These are phyloP conservation scores for Elgaria multicarinata DNA, from an alignment of 2,113 vertebrate genomes.

Conservation along the genomic window DNA sequence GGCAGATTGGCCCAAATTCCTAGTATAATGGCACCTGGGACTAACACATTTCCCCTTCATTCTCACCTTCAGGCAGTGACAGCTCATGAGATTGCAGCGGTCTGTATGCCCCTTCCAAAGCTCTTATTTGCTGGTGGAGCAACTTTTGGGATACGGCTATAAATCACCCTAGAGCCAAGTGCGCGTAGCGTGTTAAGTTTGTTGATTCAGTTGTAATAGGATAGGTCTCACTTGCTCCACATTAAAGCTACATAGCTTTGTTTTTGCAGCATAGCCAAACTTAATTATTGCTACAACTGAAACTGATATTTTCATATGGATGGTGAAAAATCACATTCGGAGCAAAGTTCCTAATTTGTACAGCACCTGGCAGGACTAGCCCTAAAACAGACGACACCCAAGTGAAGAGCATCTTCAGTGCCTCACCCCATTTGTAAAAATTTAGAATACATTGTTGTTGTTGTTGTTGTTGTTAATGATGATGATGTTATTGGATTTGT, in stretches of 20 bases:
- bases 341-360: conserved; percentile 6
- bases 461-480: background rate
- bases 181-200: background rate
- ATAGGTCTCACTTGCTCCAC: background rate
- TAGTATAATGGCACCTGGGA: background rate
- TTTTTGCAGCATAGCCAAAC: background rate
- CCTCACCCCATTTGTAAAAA: background rate
- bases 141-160: background rate
- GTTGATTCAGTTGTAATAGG: conserved; percentile 13
- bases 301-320: background rate
- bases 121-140: background rate
- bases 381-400: background rate
- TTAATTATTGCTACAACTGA: background rate
- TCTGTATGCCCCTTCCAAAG: background rate
- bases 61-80: background rate
- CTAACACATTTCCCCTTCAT: background rate
- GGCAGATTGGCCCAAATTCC: background rate
- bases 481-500: background rate
- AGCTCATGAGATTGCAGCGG: background rate
- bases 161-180: background rate
- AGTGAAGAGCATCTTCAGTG: background rate
- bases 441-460: background rate
- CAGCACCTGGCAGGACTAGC: background rate
- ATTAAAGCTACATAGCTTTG: background rate
- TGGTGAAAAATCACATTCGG: background rate